Evolutionary conservation across 1,140 invertebrate species (phyloP), one percentile per base, ranked within the genome.

Genomic region (Bacillus rossius): DNA sequence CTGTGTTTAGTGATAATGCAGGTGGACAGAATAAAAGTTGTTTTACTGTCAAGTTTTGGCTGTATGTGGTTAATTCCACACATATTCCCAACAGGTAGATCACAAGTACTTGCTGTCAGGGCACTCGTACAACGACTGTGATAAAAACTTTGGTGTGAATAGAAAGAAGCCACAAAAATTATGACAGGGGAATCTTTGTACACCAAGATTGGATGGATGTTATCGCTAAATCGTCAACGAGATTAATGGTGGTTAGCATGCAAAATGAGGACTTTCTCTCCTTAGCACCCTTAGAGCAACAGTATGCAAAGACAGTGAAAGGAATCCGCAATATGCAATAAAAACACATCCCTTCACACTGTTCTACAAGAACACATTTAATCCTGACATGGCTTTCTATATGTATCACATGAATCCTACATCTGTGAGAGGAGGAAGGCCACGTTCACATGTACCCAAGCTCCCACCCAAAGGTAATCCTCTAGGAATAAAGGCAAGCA

Each of bases 101-200:
- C 60, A 64, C 48, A 43, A 42, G 16, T 62, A 59, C 47, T 55
- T 62, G 26, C 26, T 51, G 25, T 49, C 45, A 59, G 62, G 57
- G 8, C 62, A 64, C 45, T 64, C 57, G 23, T 62, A 51, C 40
- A 62, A 43, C 26, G 60, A 64, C 49, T 64, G 56, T 54, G 60
- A 64, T 40, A 45, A 62, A 59, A 57, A 64, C 26, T 62, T 62
- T 51, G 34, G 26, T 2, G 26, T 62, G 8, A 58, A 53, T 42
- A 52, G 55, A 34, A 43, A 26, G 14, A 17, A 16, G 19, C 60
- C 56, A 29, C 29, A 49, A 13, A 61, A 48, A 51, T 17, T 25
- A 10, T 17, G 34, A n/a, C 29, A 34, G 29, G 10, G 34, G 25
- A 25, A 50, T 61, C 22, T 59, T 47, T 38, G 48, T 61, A 29